Evolutionary conservation across 1,140 invertebrate genomes (phyloP).

Genomic region (Tenebrio molitor): DNA sequence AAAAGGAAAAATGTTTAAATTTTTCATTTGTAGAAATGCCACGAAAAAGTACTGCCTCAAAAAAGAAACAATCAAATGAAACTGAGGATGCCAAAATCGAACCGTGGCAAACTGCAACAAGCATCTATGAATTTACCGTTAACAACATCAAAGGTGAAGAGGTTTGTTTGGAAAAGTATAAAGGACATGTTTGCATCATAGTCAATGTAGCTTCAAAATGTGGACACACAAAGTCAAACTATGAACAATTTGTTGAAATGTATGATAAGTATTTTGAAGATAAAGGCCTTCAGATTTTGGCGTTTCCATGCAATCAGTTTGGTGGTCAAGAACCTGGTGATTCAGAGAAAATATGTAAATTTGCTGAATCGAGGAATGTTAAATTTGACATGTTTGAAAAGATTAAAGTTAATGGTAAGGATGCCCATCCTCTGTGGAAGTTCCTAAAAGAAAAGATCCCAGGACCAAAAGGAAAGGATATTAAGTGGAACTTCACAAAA

Average conservation of each 20-base stretch:
- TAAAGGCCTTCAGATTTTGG: constrained; percentile 80
- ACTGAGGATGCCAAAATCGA: constrained; percentile 2
- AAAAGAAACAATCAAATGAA: not conserved
- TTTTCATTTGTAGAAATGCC: too few relatives aligned
- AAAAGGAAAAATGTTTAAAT: too few relatives aligned
- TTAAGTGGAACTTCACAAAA: constrained; percentile 98
- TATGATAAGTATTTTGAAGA: constrained; percentile 78
- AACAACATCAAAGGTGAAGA: constrained; percentile 80
- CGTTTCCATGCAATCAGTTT: constrained; percentile 96
- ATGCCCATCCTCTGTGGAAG: constrained; percentile 87
- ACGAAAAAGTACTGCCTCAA: not conserved
- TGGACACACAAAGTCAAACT: constrained; percentile 83
- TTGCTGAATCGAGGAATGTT: constrained; percentile 77
- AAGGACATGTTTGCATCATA: constrained; percentile 78
- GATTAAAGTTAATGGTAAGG: constrained; percentile 89
- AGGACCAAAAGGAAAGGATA: constrained; percentile 62
- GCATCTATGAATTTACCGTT: constrained; percentile 82
- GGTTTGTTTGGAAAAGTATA: constrained; percentile 79
- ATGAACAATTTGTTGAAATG: constrained; percentile 79
- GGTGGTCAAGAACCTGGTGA: constrained; percentile 83
- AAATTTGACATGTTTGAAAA: constrained; percentile 84
- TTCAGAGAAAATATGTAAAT: constrained; percentile 79
- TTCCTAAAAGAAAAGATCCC: constrained; percentile 71
- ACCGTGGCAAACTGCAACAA: constrained; percentile 71
- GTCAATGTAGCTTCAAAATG: constrained; percentile 91